Evolutionary conservation across 2,797 vertebrate genomes (phyloP).

Genomic region (Acomys russatus): DNA sequence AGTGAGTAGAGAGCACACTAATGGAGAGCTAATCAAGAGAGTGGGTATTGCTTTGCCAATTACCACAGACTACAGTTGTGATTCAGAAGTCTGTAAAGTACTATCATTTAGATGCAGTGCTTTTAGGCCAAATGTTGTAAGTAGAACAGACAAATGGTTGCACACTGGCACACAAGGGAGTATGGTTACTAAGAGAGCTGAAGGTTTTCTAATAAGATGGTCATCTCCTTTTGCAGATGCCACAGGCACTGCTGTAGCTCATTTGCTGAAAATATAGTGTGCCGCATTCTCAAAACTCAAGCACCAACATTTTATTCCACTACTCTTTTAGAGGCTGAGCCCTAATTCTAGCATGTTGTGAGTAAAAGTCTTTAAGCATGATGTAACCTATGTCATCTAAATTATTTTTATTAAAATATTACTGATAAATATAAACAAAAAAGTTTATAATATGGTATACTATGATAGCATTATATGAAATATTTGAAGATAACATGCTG

Average conservation of each 20-base stretch:
- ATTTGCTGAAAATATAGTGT: neutral
- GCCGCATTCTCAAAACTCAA: neutral
- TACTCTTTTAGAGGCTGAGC: neutral
- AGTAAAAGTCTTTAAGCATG: neutral
- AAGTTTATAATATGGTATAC: neutral
- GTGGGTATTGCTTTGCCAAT: slow-evolving; percentile 66
- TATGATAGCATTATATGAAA: neutral
- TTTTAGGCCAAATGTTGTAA: slow-evolving; percentile 55
- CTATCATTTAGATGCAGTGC: slow-evolving; percentile 71
- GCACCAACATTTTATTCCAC: slow-evolving; percentile 34
- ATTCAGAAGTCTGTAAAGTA: slow-evolving; percentile 59
- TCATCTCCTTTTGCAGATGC: slow-evolving; percentile 41
- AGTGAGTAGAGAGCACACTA: slow-evolving; percentile 58
- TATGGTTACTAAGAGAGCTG: slow-evolving; percentile 27
- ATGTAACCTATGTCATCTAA: neutral
- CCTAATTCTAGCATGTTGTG: neutral
- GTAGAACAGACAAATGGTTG: slow-evolving; percentile 42
- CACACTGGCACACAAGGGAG: slow-evolving; percentile 18
- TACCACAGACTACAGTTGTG: slow-evolving; percentile 49
- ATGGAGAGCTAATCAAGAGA: slow-evolving; percentile 72
- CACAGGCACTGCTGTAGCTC: neutral
- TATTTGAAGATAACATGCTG: neutral
- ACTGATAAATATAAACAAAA: neutral
- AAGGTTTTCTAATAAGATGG: slow-evolving; percentile 21
- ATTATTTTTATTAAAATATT: neutral